Conservation (phyloP, 2,113 vertebrate genomes). For the Melanotaenia duboulayi region DNA sequence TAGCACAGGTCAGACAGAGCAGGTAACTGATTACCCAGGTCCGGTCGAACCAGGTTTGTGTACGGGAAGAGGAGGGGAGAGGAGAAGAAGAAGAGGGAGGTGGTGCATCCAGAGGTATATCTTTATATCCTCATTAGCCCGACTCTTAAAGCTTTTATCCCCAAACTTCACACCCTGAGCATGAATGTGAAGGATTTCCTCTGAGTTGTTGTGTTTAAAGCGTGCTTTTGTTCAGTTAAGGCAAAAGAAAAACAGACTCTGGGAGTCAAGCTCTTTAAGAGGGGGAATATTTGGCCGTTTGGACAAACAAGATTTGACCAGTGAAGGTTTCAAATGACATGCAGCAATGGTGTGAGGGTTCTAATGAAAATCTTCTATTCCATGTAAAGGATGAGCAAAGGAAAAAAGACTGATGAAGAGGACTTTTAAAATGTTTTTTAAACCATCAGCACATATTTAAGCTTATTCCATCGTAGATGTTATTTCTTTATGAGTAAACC, state of each 20-base stretch:
- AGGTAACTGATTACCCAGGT: slow-evolving; percentile 82
- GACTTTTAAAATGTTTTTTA: background rate
- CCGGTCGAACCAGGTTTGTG: slow-evolving; percentile 69
- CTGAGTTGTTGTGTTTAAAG: slow-evolving; percentile 50
- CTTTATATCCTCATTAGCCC: slow-evolving; percentile 59
- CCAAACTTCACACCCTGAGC: slow-evolving; percentile 64
- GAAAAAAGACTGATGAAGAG: background rate
- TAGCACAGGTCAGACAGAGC: slow-evolving; percentile 64
- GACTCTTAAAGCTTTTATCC: slow-evolving; percentile 49
- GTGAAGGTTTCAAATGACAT: slow-evolving; percentile 56
- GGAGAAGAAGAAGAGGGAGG: slow-evolving; percentile 32
- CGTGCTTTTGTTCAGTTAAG: slow-evolving; percentile 58
- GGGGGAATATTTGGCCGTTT: slow-evolving; percentile 42
- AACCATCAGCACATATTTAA: background rate
- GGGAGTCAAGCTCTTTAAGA: slow-evolving; percentile 42
- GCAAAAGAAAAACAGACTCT: slow-evolving; percentile 60
- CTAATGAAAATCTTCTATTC: background rate
- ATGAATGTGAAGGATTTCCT: slow-evolving; percentile 64
- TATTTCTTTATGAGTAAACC: background rate
- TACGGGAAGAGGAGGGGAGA: slow-evolving; percentile 51
- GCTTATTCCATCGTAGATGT: background rate
- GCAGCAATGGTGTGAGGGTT: slow-evolving; percentile 1
- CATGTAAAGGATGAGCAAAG: background rate
- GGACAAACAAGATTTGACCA: slow-evolving; percentile 62
- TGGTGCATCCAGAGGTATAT: slow-evolving; percentile 31